Evolutionary conservation across 1,140 invertebrate genomes (phyloP).

Genomic region (Trichomalopsis sarcophagae): DNA sequence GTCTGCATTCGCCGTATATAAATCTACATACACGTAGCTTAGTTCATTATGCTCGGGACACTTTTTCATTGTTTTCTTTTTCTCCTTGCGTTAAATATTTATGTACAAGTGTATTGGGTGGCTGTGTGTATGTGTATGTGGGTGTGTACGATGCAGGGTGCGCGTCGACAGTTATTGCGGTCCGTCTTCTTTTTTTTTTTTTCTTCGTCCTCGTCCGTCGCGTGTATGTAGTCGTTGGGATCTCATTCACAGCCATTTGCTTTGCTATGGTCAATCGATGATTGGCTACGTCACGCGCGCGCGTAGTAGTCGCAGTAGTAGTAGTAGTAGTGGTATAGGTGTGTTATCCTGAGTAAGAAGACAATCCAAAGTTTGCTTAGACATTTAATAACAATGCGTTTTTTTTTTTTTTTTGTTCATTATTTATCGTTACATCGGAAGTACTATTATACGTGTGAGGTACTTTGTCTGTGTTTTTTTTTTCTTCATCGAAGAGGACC

Average conservation of each 20-base stretch:
- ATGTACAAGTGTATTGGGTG: slow-evolving; percentile 26
- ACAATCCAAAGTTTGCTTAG: background rate
- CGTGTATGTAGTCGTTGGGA: slow-evolving; percentile 20
- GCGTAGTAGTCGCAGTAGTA: background rate
- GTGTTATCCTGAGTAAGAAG: slow-evolving; percentile 11
- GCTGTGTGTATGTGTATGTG: background rate
- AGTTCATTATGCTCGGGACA: background rate
- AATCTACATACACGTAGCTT: background rate
- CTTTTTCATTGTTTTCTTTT: background rate
- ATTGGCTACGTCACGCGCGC: background rate
- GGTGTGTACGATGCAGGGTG: background rate
- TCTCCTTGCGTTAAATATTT: background rate
- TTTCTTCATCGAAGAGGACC: slow-evolving; percentile 38
- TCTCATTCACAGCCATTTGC: slow-evolving; percentile 52
- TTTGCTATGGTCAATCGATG: slow-evolving; percentile 45
- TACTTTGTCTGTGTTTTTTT: background rate
- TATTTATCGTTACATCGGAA: background rate
- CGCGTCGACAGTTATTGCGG: slow-evolving; percentile 27
- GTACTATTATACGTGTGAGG: background rate
- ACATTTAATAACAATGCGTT: background rate
- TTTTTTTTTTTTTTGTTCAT: too few species aligned
- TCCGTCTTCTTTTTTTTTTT: slow-evolving; percentile 12
- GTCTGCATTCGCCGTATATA: slow-evolving; percentile 2
- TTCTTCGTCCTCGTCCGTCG: background rate
- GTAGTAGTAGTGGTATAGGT: background rate